Evolutionary conservation across 2,888 invertebrate genomes (phyloP).

Genomic region (Leptogaster cylindrica): DNA sequence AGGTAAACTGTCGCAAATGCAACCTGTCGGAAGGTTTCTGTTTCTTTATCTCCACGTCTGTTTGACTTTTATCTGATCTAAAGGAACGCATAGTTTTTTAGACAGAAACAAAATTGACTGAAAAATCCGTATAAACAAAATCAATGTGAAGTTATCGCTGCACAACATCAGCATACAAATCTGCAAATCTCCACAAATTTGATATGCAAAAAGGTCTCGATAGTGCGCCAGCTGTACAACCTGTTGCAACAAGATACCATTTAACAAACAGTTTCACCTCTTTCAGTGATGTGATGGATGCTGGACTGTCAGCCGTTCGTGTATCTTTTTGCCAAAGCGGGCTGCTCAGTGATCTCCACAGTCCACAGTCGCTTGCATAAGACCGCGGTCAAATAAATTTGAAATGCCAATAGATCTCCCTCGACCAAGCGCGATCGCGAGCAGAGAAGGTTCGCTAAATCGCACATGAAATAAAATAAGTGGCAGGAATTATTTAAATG

Average conservation of each 20-base stretch:
- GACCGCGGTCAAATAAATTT: slow-evolving; percentile 22
- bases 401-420: slow-evolving; percentile 29
- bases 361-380: slow-evolving; percentile 7
- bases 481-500: slow-evolving; percentile 26
- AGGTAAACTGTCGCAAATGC: slow-evolving; percentile 6
- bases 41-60: background rate
- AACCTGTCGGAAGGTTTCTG: slow-evolving; percentile 21
- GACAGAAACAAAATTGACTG: slow-evolving; percentile 2
- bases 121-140: slow-evolving; percentile 17
- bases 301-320: slow-evolving; percentile 3
- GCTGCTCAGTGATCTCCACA: background rate
- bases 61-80: slow-evolving; percentile 16
- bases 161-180: slow-evolving; percentile 22
- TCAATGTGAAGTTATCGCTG: slow-evolving; percentile 11
- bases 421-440: background rate
- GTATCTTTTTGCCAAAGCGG: background rate
- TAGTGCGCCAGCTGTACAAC: slow-evolving; percentile 17
- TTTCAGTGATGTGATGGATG: slow-evolving; percentile 31
- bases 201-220: slow-evolving; percentile 26
- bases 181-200: slow-evolving; percentile 33
- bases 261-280: slow-evolving; percentile 33
- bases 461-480: slow-evolving; percentile 25
- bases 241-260: slow-evolving; percentile 11
- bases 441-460: slow-evolving; percentile 10
- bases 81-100: slow-evolving; percentile 1